Evolutionary conservation across 2,888 invertebrate genomes (phyloP).

Genomic region (Dicycla oo): DNA sequence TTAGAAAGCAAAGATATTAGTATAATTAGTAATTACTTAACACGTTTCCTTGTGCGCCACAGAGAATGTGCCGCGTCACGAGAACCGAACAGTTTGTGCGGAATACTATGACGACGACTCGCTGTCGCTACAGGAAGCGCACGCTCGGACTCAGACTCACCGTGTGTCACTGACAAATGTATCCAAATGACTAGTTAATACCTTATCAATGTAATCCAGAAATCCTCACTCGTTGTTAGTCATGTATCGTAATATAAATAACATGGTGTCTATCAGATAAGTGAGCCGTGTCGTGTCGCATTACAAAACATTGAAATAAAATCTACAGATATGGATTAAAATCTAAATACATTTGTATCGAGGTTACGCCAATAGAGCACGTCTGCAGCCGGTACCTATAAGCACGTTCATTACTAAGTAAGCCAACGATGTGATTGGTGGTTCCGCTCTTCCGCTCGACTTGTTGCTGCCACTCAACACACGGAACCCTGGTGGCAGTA

Average conservation of each 20-base stretch:
- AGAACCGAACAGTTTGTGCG: conserved; percentile 31
- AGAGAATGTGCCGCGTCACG: conserved; percentile 31
- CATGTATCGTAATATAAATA: conserved; percentile 37
- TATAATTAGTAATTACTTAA: conserved; percentile 67
- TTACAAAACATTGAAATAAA: neutral
- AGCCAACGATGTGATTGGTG: too few relatives aligned
- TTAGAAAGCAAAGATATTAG: conserved; percentile 71
- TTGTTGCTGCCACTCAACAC: too few relatives aligned
- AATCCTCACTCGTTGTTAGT: conserved; percentile 25
- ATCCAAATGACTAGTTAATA: conserved; percentile 20
- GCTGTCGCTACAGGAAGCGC: conserved; percentile 29
- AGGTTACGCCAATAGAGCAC: neutral
- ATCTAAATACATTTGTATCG: neutral
- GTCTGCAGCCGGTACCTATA: neutral
- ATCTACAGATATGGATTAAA: neutral
- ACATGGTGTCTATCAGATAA: conserved; percentile 42
- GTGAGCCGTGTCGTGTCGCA: conserved; percentile 4
- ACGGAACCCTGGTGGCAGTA: conserved; percentile 2
- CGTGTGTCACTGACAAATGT: conserved; percentile 13
- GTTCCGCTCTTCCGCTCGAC: too few relatives aligned
- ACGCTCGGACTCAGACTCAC: conserved; percentile 23
- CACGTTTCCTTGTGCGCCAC: conserved; percentile 62
- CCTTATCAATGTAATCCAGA: conserved; percentile 33
- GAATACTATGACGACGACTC: conserved; percentile 5
- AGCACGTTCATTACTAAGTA: neutral